A percentile compares a stretch with the other conserved stretches of the same genome.
These are phyloP conservation scores for Trichonephila clavata DNA, from an alignment of 1,140 invertebrate species.

Conservation along the genomic window DNA sequence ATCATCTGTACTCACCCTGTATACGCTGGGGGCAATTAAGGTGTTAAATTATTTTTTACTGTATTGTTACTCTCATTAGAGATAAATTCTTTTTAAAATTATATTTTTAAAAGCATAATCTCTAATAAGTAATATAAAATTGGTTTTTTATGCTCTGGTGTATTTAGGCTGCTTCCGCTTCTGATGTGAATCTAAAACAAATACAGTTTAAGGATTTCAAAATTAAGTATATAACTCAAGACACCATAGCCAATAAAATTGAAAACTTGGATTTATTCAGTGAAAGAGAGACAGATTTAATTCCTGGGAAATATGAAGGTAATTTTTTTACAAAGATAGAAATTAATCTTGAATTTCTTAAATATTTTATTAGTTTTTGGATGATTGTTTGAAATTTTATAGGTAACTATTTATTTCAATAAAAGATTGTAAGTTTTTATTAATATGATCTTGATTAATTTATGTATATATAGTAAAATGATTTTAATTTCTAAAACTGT, in stretches of 20 bases:
- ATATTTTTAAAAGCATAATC: background rate
- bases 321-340: background rate
- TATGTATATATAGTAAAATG: background rate
- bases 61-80: too few species aligned
- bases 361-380: background rate
- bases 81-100: background rate
- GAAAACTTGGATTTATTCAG: background rate
- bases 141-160: background rate
- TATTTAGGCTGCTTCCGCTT: background rate
- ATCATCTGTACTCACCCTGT: too few species aligned
- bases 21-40: too few species aligned
- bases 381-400: background rate
- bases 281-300: conserved; percentile 11
- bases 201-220: background rate
- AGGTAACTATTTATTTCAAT: background rate
- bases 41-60: too few species aligned
- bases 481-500: background rate
- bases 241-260: background rate
- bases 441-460: background rate
- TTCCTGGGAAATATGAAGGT: conserved; percentile 61
- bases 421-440: background rate
- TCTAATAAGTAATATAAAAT: background rate
- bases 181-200: background rate
- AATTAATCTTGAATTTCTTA: background rate
- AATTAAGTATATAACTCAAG: conserved; percentile 7